Evolutionary conservation across 2,888 invertebrate species (phyloP), one percentile per base, ranked within the genome.

Genomic region (Bembecia ichneumoniformis): DNA sequence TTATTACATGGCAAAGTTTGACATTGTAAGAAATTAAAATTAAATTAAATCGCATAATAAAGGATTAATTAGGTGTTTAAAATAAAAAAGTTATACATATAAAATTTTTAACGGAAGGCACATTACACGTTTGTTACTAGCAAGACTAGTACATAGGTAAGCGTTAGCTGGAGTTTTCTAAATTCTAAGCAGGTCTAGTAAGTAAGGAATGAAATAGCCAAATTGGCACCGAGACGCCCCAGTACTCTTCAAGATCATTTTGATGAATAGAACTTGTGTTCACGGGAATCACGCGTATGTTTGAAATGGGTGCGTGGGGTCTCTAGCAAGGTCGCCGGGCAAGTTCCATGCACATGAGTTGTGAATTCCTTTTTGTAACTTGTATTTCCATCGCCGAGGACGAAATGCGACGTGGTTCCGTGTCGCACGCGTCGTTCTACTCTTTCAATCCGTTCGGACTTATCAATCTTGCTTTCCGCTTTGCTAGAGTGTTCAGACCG

Each of bases 201-300:
- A 62, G 66, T 64, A 74, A 63, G 72, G 73, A 74, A 76, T 75
- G 73, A 55, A 58, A 53, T 20, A 28, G 7, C 28, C 28, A 28
- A 28, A 28, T 28, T 28, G 28, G 28, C 28, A 28, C 28, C 28
- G 40, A 40, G 9, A 5, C 45, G 49, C 44, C 43, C 47, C n/a
- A 11, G 47, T 3, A 46, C 50, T 61, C 60, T 63, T 58, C 80
- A 88, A 40, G 87, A 87, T 40, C 40, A 40, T 14, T 91, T 90
- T 2, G 93, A 89, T 70, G 93, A 89, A 72, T 94, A 96, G 74
- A 94, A 95, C 73, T 94, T 94, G 77, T 96, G 95, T 67, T 94
- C 92, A 59, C 92, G 93, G 10, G 95, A 94, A 73, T 96, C 94
- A 55, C 95, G 89, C 20, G 94, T 94, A 66, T 95, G 95, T 75